Evolutionary conservation across 1,140 invertebrate genomes (phyloP), one percentile per base, ranked within the genome.

Genomic region (Luehdorfia chinensis): DNA sequence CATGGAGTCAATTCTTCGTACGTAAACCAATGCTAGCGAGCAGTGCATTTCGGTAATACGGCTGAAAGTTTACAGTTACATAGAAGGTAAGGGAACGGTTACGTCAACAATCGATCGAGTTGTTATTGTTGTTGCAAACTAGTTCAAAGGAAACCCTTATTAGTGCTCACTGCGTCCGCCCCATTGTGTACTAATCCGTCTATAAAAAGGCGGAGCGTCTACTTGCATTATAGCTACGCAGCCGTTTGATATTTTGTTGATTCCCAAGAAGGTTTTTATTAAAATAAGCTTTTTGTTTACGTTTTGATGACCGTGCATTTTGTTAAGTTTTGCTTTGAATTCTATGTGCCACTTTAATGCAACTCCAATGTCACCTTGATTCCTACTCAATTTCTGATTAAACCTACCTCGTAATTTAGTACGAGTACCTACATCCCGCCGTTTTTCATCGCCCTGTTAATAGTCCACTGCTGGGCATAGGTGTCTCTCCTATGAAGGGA

Each of bases 91-190:
- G 44, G 34, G 21, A 44, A 30, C 47, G 15, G 50, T 59, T 49
- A 59, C 57, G 63, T 63, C 56, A 63, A 72, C 66, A 66, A 70
- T 50, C 50, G 55, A 56, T 60, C 55, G 58, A 57, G 55, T 53
- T 60, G 51, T 59, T 64, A 61, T 68, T 72, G 59, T 67, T 56
- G 48, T 52, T 67, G 56, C 62, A 66, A 33, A 61, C 57, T 66
- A 67, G 70, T 76, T 76, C 75, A 75, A 79, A 79, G 73, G 75
- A 79, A 76, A 69, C 63, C 55, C 57, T 63, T 75, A 73, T 71
- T 76, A 68, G 65, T 61, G 63, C 59, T 55, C 32, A 46, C 50
- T 43, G 60, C 69, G 63, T 77, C 72, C 67, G 75, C 55, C 47
- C 58, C 47, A 73, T 73, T 76, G 73, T 74, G 53, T 68, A 63